A percentile compares a stretch with the other conserved stretches of the same genome.
These are phyloP conservation scores for Harpagifer antarcticus DNA, from an alignment of 2,797 vertebrate species.

Conservation along the genomic window DNA sequence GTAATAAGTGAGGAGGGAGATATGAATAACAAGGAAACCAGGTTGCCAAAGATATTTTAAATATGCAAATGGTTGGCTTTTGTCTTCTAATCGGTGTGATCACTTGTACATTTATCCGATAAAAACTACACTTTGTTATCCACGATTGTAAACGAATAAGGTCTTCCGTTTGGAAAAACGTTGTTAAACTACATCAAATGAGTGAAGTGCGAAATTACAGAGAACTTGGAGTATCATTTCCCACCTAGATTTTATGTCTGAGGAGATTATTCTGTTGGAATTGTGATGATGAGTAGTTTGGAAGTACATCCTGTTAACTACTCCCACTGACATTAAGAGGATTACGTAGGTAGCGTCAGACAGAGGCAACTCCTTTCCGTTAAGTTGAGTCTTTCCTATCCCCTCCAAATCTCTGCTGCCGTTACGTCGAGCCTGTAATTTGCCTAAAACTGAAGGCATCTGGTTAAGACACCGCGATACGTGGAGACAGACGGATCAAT, in stretches of 20 bases:
- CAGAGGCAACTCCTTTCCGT: constrained; percentile 84
- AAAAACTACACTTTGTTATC: constrained; percentile 9
- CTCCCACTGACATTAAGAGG: constrained; percentile 87
- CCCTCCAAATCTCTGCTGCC: constrained; percentile 80
- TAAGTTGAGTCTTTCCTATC: constrained; percentile 80
- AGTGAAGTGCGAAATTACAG: constrained; percentile 56
- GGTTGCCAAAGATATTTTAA: constrained; percentile 38
- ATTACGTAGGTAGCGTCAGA: constrained; percentile 85
- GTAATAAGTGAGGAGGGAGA: constrained; percentile 22
- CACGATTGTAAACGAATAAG: constrained; percentile 15
- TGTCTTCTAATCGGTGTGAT: constrained; percentile 7
- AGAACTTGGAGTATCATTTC: constrained; percentile 65
- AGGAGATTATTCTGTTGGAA: constrained; percentile 82
- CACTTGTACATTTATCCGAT: background rate
- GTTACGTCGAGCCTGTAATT: constrained; percentile 79
- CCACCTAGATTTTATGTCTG: constrained; percentile 78
- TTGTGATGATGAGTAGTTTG: constrained; percentile 84
- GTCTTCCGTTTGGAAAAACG: constrained; percentile 52
- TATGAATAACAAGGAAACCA: constrained; percentile 38
- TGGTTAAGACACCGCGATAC: constrained; percentile 64
- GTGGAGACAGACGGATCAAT: constrained; percentile 75
- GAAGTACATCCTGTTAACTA: constrained; percentile 86
- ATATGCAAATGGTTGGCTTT: constrained; percentile 33
- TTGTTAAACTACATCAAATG: constrained; percentile 61
- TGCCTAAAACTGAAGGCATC: constrained; percentile 83